phyloP scores from a whole-genome alignment of 2,113 vertebrate species.

The Phainopepla nitens region DNA sequence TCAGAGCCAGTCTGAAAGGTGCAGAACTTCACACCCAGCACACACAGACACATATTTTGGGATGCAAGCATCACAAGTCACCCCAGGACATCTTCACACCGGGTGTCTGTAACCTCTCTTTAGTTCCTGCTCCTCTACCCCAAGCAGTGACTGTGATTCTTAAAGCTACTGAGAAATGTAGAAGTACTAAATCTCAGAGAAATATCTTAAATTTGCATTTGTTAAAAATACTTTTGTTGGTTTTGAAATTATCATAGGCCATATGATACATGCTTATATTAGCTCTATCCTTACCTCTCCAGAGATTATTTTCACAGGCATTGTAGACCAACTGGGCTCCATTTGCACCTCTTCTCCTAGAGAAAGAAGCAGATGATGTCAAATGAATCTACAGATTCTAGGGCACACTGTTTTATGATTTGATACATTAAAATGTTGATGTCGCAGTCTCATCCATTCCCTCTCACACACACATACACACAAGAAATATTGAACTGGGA shows the following conservation, averaged over 20 bases:
- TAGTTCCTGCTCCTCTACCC: not conserved
- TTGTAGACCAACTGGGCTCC: not conserved
- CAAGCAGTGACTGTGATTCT: not conserved
- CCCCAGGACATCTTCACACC: not conserved
- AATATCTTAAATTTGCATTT: not conserved
- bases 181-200: not conserved
- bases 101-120: not conserved
- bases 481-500: not conserved
- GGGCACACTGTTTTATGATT: not conserved
- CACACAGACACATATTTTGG: too few species aligned
- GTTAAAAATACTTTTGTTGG: not conserved
- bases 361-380: not conserved
- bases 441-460: not conserved
- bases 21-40: too few species aligned
- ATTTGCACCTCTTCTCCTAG: not conserved
- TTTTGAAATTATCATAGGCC: not conserved
- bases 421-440: not conserved
- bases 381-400: not conserved
- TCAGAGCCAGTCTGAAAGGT: too few species aligned
- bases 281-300: not conserved
- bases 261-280: not conserved
- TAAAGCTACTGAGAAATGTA: not conserved
- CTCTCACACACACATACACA: rapidly evolving
- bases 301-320: not conserved
- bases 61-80: too few species aligned